phyloP scores from a whole-genome alignment of 2,888 invertebrate genomes.

The Caenorhabditis angaria region DNA sequence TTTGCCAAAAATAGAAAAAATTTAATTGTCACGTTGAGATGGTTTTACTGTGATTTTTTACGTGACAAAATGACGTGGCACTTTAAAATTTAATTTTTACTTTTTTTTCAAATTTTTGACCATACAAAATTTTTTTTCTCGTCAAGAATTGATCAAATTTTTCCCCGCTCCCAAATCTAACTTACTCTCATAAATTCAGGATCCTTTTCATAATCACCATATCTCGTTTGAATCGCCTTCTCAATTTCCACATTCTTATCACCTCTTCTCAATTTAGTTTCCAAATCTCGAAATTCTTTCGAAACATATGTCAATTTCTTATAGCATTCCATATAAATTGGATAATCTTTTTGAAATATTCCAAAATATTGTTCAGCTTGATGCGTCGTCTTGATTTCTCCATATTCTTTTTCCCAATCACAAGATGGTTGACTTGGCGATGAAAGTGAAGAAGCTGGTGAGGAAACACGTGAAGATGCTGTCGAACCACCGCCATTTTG shows the following conservation, averaged over 20 bases:
- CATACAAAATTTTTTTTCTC: too few relatives aligned
- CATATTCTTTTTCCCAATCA: constrained; percentile 57
- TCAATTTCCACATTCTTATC: constrained; percentile 26
- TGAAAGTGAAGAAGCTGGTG: constrained; percentile 51
- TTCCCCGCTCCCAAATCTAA: not conserved
- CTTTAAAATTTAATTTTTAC: too few relatives aligned
- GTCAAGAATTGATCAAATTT: not conserved
- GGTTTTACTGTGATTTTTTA: too few relatives aligned
- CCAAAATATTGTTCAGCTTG: constrained; percentile 51
- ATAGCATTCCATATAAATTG: constrained; percentile 56
- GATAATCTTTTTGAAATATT: constrained; percentile 59
- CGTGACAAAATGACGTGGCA: too few relatives aligned
- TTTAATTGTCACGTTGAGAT: not conserved
- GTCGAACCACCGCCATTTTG: constrained; percentile 39
- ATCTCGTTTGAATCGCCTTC: constrained; percentile 23
- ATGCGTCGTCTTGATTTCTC: constrained; percentile 34
- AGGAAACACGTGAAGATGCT: constrained; percentile 44
- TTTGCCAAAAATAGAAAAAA: not conserved
- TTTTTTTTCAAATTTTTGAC: too few relatives aligned
- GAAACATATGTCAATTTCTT: constrained; percentile 21
- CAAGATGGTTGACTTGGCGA: constrained; percentile 55
- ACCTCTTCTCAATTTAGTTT: constrained; percentile 16
- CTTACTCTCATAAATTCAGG: constrained; percentile 48
- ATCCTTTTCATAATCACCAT: constrained; percentile 47
- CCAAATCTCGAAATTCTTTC: constrained; percentile 42